These are phyloP conservation scores for Crotalus viridis DNA, from an alignment of 2,113 vertebrate species.

Conservation along the genomic window DNA sequence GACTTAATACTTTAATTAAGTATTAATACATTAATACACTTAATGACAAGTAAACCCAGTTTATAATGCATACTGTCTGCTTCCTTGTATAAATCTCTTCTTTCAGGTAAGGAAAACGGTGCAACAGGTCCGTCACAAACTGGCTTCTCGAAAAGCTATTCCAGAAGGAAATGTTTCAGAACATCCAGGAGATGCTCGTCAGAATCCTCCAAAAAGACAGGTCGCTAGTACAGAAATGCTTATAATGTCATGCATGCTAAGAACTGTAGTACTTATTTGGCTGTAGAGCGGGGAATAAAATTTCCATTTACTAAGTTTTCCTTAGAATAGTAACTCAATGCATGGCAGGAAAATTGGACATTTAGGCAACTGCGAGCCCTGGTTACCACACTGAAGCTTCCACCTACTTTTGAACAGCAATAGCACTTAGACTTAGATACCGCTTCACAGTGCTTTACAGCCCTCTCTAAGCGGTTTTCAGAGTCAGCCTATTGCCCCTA, in stretches of 20 bases:
- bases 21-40: background rate
- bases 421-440: background rate
- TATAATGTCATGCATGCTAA: background rate
- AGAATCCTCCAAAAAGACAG: conserved; percentile 59
- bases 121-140: conserved; percentile 76
- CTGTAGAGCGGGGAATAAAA: background rate
- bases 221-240: conserved; percentile 59
- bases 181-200: conserved; percentile 61
- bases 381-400: background rate
- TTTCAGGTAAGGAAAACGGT: conserved; percentile 74
- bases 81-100: background rate
- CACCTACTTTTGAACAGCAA: background rate
- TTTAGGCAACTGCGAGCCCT: background rate
- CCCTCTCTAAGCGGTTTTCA: background rate
- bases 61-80: background rate
- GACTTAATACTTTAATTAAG: background rate
- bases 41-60: background rate
- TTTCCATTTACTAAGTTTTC: background rate
- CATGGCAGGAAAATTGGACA: background rate
- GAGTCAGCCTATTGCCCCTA: background rate
- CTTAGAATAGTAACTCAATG: background rate
- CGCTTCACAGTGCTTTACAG: background rate
- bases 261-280: background rate
- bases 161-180: conserved; percentile 46
- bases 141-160: conserved; percentile 77